Evolutionary conservation across 1,140 invertebrate species (phyloP).

Genomic region (Drosophila mojavensis): DNA sequence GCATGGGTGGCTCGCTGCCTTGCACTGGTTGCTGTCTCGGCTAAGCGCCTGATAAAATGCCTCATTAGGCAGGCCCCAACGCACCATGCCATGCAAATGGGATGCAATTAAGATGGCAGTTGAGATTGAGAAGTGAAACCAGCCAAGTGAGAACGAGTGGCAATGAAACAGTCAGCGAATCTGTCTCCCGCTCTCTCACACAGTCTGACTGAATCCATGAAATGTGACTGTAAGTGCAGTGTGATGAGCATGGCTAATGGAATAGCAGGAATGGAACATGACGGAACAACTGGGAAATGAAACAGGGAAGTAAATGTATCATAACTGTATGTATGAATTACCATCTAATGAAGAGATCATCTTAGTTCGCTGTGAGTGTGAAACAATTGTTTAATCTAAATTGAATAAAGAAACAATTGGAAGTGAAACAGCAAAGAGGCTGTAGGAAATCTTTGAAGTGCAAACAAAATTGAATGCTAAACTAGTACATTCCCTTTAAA

Average conservation of each 20-base stretch:
- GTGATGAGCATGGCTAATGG: neutral
- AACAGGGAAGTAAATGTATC: too few relatives aligned
- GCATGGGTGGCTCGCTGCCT: constrained; percentile 2
- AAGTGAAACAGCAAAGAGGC: neutral
- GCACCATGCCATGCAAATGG: constrained; percentile 46
- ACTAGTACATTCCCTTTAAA: neutral
- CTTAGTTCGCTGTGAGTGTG: neutral
- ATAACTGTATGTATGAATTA: neutral
- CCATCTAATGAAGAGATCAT: neutral
- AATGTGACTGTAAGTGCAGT: too few relatives aligned
- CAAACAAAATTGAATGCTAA: neutral
- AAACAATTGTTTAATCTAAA: neutral
- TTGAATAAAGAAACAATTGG: neutral
- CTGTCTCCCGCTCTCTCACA: too few relatives aligned
- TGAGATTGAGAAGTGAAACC: neutral
- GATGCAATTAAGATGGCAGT: constrained; percentile 44
- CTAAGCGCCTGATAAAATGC: constrained; percentile 54
- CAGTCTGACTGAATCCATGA: too few relatives aligned
- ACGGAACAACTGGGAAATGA: neutral
- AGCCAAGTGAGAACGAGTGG: neutral
- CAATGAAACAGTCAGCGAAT: constrained; percentile 1
- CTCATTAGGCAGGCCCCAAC: constrained; percentile 42
- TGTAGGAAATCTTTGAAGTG: neutral
- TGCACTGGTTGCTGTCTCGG: constrained; percentile 21
- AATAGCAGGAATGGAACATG: neutral